Conservation (phyloP, 37 sponge, comb jelly and placozoan species). For the Hexactinellida sp. region DNA sequence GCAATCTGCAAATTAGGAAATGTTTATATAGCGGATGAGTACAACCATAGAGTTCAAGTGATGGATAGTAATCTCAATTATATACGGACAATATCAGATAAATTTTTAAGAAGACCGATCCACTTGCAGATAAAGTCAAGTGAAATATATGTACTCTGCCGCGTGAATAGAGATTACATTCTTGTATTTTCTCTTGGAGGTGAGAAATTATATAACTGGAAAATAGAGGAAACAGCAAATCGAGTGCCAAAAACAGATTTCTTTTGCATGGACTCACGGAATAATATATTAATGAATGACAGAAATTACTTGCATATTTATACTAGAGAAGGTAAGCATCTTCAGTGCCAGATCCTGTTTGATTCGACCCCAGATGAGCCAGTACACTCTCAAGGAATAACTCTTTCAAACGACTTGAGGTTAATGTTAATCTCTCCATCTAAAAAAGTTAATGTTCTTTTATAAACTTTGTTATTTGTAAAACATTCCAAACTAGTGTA, state of each 20-base stretch:
- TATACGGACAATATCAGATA: not conserved
- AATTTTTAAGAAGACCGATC: not conserved
- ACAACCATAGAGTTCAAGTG: not conserved
- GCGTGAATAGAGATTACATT: not conserved
- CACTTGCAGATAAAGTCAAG: not conserved
- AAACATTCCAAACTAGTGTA: no score
- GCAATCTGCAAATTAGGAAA: not conserved
- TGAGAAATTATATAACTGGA: not conserved
- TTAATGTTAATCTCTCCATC: not conserved
- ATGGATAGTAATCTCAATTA: not conserved
- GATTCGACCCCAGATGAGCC: not conserved
- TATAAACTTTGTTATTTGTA: no score
- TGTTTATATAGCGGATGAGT: not conserved
- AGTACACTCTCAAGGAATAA: not conserved
- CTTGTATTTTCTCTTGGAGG: not conserved
- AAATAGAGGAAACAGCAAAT: not conserved
- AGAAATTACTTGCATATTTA: not conserved
- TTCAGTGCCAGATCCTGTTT: not conserved
- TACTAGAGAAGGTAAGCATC: not conserved
- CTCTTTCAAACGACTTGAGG: not conserved
- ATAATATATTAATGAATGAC: not conserved
- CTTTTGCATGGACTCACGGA: not conserved
- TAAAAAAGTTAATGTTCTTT: no score
- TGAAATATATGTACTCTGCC: not conserved
- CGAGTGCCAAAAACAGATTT: not conserved